Percentiles rank a stretch among this genome's conserved stretches.
Evolutionary conservation across 2,888 invertebrate species (phyloP).

Genomic region (Sclerodermus sp.): DNA sequence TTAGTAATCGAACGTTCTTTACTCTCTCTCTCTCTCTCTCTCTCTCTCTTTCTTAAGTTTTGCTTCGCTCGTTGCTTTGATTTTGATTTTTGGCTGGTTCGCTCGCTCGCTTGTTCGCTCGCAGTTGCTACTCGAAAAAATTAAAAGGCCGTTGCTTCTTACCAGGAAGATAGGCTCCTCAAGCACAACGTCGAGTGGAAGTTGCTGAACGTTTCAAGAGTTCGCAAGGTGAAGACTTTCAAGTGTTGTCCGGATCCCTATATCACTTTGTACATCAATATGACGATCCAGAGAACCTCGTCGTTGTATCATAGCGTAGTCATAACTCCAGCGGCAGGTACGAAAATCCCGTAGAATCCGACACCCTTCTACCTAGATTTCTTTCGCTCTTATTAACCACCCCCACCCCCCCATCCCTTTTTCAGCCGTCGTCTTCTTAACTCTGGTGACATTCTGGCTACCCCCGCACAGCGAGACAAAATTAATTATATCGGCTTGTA

Average conservation of each 20-base stretch:
- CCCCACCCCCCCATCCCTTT: no score
- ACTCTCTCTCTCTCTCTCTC: no score
- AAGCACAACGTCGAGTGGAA: conserved; percentile 59
- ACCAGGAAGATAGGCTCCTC: conserved; percentile 20
- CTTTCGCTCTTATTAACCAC: no score
- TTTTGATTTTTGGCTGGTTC: no score
- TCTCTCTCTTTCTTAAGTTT: no score
- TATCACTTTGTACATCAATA: conserved; percentile 59
- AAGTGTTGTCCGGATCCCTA: conserved; percentile 64
- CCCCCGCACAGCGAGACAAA: conserved; percentile 71
- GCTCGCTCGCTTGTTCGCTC: no score
- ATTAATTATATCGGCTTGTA: conserved; percentile 64
- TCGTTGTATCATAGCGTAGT: conserved; percentile 66
- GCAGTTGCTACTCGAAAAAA: no score
- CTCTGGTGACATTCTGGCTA: conserved; percentile 66
- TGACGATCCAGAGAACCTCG: conserved; percentile 62
- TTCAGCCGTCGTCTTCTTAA: conserved; percentile 65
- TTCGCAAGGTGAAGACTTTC: conserved; percentile 57
- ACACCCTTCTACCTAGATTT: no score
- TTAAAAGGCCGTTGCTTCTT: no score
- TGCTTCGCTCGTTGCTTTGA: no score
- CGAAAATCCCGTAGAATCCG: background rate
- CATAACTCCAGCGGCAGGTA: conserved; percentile 66
- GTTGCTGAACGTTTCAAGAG: conserved; percentile 55
- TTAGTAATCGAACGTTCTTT: background rate